Evolutionary conservation across 2,113 vertebrate species (phyloP), one percentile per base, ranked within the genome.

Genomic region (Upupa epops): DNA sequence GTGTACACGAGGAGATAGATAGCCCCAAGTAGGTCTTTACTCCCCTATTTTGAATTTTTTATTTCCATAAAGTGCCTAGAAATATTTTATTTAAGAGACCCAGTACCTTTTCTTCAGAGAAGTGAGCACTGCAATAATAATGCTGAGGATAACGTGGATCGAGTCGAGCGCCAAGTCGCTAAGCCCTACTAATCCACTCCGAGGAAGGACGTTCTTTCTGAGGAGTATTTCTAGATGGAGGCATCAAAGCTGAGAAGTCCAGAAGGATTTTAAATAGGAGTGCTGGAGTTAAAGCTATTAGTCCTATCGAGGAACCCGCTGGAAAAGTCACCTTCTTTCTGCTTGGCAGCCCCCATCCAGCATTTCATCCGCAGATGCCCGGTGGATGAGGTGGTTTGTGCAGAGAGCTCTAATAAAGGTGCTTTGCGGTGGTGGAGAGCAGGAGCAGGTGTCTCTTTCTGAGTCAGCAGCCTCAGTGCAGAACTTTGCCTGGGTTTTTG

Each of bases 1-100:
- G 64, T 13, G n/a, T 68, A 18, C 15, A 32, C 36, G 28, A 2
- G 3, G 76, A 89, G 56, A 66, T 54, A 88, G 36, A 46, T 4
- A 37, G 60, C 14, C 72, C 52, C 64, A 79, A 94, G 36, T 29
- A 54, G 40, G 24, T 60, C n/a, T 91, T 86, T 40, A 74, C 22
- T 71, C 34, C 29, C 49, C 32, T 72, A 26, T 81, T 77, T 60
- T 94, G 81, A 95, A 64, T 88, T 46, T 91, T 94, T 94, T 63
- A 61, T 91, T 81, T 86, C 31, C 49, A 37, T 83, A 46, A 95
- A 88, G 14, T 77, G 28, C 75, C 54, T 59, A n/a, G 34, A 89
- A 86, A 29, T 61, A 58, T 81, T 90, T 88, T 91, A 52, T 86
- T 89, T 80, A 54, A 40, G 64, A 83, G 76, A 49, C 5, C 16